Percentiles rank a stretch among this genome's conserved stretches.
Conservation (phyloP, 1,140 invertebrate species). For the Antheraea mylitta region DNA sequence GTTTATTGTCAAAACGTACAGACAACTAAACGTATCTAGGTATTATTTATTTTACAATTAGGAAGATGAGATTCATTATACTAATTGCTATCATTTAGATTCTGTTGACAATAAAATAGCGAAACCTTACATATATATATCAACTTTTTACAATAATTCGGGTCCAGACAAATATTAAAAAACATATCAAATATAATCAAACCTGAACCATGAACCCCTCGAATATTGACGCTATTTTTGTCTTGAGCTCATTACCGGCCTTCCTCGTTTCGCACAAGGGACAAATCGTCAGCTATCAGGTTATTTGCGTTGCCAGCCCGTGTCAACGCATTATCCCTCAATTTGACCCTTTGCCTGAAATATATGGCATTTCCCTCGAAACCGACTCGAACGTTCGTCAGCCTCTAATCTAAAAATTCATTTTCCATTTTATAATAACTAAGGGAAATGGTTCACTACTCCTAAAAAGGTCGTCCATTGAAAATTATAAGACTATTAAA, state of each 20-base stretch:
- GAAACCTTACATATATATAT: background rate
- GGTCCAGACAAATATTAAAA: background rate
- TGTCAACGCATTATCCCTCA: conserved; percentile 43
- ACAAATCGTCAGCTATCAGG: conserved; percentile 22
- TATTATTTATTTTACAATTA: too few relatives aligned
- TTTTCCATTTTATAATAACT: background rate
- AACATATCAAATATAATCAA: background rate
- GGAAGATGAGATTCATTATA: too few relatives aligned
- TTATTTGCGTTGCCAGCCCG: conserved; percentile 34
- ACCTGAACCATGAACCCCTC: background rate
- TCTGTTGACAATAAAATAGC: too few relatives aligned
- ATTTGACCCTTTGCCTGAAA: conserved; percentile 39
- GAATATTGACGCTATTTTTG: conserved; percentile 9
- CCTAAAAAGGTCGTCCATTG: background rate
- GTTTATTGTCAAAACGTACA: too few relatives aligned
- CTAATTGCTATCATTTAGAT: too few relatives aligned
- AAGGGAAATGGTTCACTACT: background rate
- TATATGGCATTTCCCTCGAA: conserved; percentile 35
- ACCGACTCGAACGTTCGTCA: conserved; percentile 28
- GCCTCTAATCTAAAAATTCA: background rate
- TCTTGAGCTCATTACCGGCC: conserved; percentile 2
- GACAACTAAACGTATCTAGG: too few relatives aligned
- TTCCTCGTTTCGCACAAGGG: conserved; percentile 30
- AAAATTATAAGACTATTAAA: background rate
- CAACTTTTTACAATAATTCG: background rate